Evolutionary conservation across 1,140 invertebrate genomes (phyloP).

Genomic region (Ceratina australensis): DNA sequence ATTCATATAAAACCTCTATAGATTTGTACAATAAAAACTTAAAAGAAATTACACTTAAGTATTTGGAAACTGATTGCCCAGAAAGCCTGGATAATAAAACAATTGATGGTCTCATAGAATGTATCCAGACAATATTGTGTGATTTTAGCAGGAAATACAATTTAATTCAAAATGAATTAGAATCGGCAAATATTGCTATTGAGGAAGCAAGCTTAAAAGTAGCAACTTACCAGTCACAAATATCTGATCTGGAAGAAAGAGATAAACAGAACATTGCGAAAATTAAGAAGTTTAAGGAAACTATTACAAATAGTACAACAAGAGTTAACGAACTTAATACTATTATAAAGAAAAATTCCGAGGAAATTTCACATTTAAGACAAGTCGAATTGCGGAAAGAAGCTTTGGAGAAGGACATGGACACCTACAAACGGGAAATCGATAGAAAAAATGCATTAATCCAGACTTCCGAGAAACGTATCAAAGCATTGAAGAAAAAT

Average conservation of each 20-base stretch:
- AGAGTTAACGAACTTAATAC: constrained; percentile 34
- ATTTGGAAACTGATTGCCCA: constrained; percentile 2
- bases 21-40: constrained; percentile 29
- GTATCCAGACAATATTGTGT: constrained; percentile 25
- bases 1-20: constrained; percentile 28
- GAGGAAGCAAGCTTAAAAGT: constrained; percentile 20
- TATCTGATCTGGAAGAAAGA: constrained; percentile 52
- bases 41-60: constrained; percentile 26
- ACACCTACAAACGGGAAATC: constrained; percentile 5
- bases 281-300: constrained; percentile 23
- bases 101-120: constrained; percentile 26
- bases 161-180: constrained; percentile 24
- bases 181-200: constrained; percentile 25
- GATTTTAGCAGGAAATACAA: constrained; percentile 14
- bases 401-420: constrained; percentile 48
- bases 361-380: constrained; percentile 39
- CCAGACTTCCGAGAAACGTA: not conserved
- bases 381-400: constrained; percentile 42
- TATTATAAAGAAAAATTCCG: constrained; percentile 18
- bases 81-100: constrained; percentile 38
- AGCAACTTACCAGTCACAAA: constrained; percentile 8
- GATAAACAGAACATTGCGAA: constrained; percentile 34
- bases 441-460: constrained; percentile 12
- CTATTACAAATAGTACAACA: constrained; percentile 1
- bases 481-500: constrained; percentile 10